Conservation (phyloP, 2,888 invertebrate genomes). For the Gastrophysa polygoni region DNA sequence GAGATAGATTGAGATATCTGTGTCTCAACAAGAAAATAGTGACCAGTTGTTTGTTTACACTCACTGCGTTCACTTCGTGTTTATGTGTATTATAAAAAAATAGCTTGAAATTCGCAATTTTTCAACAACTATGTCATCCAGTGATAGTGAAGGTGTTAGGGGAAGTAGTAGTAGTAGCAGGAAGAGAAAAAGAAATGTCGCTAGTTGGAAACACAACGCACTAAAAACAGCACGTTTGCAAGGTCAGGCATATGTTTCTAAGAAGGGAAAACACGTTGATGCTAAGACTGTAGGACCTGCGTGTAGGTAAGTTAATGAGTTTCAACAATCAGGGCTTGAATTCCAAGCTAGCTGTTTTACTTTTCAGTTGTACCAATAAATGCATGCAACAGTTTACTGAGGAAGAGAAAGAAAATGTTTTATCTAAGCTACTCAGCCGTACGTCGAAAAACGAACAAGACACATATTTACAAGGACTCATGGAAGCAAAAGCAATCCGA, state of each 20-base stretch:
- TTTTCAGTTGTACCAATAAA: slow-evolving; percentile 29
- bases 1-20: too few species aligned
- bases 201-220: slow-evolving; percentile 29
- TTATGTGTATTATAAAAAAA: slow-evolving; percentile 14
- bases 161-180: slow-evolving; percentile 9
- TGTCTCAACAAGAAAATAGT: too few species aligned
- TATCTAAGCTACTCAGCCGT: slow-evolving; percentile 24
- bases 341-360: slow-evolving; percentile 10
- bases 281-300: slow-evolving; percentile 26
- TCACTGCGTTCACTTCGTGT: slow-evolving; percentile 11
- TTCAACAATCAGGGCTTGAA: too few species aligned
- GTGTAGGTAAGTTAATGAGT: slow-evolving; percentile 27
- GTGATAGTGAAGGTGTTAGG: slow-evolving; percentile 12
- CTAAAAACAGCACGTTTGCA: slow-evolving; percentile 27
- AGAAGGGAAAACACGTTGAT: slow-evolving; percentile 25
- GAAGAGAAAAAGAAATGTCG: slow-evolving; percentile 19
- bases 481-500: slow-evolving; percentile 30
- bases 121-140: slow-evolving; percentile 10
- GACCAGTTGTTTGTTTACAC: slow-evolving; percentile 7
- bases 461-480: slow-evolving; percentile 34
- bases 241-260: slow-evolving; percentile 29
- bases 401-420: slow-evolving; percentile 26
- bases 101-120: slow-evolving; percentile 9
- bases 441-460: slow-evolving; percentile 34
- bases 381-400: slow-evolving; percentile 29